Evolutionary conservation across 1,140 invertebrate genomes (phyloP).

Genomic region (Ceratina japonica): DNA sequence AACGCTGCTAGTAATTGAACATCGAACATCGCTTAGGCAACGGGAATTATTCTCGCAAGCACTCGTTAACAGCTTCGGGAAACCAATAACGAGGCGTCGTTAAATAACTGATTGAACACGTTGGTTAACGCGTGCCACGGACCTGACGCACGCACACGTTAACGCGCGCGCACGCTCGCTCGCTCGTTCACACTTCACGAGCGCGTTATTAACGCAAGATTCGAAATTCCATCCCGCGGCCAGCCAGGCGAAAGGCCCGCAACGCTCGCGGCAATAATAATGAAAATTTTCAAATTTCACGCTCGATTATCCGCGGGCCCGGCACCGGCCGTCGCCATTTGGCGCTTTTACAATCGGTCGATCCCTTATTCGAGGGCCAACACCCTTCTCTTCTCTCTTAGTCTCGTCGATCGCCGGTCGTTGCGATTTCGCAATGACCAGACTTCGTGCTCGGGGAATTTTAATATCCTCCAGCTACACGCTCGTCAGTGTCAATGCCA

Average conservation of each 20-base stretch:
- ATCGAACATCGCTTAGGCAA: background rate
- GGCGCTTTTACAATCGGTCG: constrained; percentile 55
- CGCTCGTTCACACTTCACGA: constrained; percentile 17
- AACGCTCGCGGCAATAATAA: constrained; percentile 52
- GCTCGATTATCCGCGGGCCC: constrained; percentile 70
- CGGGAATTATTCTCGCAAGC: background rate
- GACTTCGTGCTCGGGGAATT: background rate
- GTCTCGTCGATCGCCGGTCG: background rate
- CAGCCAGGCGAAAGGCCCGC: constrained; percentile 46
- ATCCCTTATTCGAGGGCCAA: constrained; percentile 20
- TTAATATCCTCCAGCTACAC: background rate
- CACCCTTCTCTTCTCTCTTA: background rate
- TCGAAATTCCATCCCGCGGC: constrained; percentile 63
- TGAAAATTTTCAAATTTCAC: constrained; percentile 76
- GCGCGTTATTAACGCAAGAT: constrained; percentile 25
- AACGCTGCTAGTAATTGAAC: background rate
- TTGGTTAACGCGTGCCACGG: background rate
- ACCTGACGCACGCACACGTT: constrained; percentile 6
- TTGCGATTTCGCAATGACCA: background rate
- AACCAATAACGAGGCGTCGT: constrained; percentile 17
- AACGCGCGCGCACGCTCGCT: constrained; percentile 33
- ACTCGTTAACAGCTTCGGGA: constrained; percentile 7
- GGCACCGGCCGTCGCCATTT: constrained; percentile 64
- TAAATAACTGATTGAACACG: constrained; percentile 27
- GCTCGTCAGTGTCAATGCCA: no score